phyloP scores from a whole-genome alignment of 2,797 vertebrate genomes.

The Darevskia nairensis region DNA sequence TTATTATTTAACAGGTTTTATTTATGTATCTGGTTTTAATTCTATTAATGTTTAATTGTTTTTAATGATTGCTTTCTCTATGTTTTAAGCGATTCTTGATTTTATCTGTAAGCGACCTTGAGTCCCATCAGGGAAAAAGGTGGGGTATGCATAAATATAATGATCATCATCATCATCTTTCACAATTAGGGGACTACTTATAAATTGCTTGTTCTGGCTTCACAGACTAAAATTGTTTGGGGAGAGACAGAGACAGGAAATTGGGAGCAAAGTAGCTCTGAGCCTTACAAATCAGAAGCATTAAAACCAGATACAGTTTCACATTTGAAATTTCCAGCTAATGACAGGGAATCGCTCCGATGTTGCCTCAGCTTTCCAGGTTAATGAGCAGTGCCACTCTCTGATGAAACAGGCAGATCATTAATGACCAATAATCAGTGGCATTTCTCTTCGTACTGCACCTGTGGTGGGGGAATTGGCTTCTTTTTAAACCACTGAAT shows the following conservation, averaged over 20 bases:
- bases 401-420: conserved; percentile 59
- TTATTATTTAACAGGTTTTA: too few relatives aligned
- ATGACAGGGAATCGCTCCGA: conserved; percentile 64
- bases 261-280: conserved; percentile 42
- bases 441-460: conserved; percentile 70
- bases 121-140: too few relatives aligned
- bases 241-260: conserved; percentile 48
- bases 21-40: too few relatives aligned
- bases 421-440: conserved; percentile 73
- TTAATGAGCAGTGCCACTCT: conserved; percentile 66
- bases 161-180: neutral
- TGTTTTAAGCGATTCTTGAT: too few relatives aligned
- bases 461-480: conserved; percentile 59
- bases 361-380: conserved; percentile 61
- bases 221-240: conserved; percentile 37
- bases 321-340: conserved; percentile 63
- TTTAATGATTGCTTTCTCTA: too few relatives aligned
- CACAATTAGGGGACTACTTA: conserved; percentile 30
- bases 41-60: too few relatives aligned
- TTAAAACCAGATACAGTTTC: conserved; percentile 69
- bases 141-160: too few relatives aligned
- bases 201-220: conserved; percentile 30
- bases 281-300: conserved; percentile 50
- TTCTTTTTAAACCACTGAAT: conserved; percentile 71
- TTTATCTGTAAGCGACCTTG: too few relatives aligned